Conservation (phyloP, 1,140 invertebrate genomes). For the Bombus cullumanus region DNA sequence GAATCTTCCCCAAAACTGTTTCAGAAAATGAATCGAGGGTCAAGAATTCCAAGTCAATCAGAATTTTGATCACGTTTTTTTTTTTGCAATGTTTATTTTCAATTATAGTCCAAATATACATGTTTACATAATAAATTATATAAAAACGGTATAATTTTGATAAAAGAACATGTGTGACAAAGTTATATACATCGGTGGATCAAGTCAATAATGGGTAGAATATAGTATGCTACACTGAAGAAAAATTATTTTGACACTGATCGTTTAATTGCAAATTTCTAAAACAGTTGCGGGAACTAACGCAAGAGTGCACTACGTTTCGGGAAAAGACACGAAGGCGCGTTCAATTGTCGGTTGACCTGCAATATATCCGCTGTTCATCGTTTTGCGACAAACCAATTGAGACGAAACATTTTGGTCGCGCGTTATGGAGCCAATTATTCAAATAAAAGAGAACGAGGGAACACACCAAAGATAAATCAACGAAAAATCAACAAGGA, state of each 20-base stretch:
- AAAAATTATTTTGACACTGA: constrained; percentile 70
- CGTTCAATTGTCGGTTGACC: neutral
- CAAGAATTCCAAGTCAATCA: constrained; percentile 78
- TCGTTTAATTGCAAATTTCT: constrained; percentile 75
- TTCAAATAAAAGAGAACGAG: neutral
- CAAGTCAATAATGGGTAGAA: constrained; percentile 71
- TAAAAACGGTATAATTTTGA: constrained; percentile 81
- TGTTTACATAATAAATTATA: constrained; percentile 82
- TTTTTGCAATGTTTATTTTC: constrained; percentile 81
- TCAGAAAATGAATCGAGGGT: constrained; percentile 80
- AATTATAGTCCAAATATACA: constrained; percentile 81
- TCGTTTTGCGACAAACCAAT: neutral
- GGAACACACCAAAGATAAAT: neutral
- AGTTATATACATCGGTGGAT: constrained; percentile 80
- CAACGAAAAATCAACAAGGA: too few relatives aligned
- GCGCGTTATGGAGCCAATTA: neutral
- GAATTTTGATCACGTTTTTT: constrained; percentile 76
- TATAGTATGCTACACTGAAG: constrained; percentile 67
- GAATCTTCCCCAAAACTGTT: constrained; percentile 82
- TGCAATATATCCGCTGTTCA: neutral
- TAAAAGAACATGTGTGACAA: constrained; percentile 77
- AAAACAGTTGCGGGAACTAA: constrained; percentile 81
- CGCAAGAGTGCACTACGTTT: constrained; percentile 73
- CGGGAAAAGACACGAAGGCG: constrained; percentile 32
- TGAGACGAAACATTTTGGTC: neutral